These are phyloP conservation scores for Meteorus cinctellus DNA, from an alignment of 2,888 invertebrate species.

Conservation along the genomic window DNA sequence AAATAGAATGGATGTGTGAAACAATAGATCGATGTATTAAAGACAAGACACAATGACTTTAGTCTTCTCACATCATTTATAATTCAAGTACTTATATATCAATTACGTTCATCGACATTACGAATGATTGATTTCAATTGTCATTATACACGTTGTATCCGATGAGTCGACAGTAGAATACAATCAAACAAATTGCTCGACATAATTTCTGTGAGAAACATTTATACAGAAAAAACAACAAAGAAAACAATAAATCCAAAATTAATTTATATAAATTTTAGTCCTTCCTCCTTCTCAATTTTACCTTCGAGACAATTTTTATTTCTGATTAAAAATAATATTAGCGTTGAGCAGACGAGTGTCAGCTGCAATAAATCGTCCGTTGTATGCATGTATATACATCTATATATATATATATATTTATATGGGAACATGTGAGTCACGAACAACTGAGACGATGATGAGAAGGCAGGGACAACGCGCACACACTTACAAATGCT, in stretches of 20 bases:
- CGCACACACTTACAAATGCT: no score
- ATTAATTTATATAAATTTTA: neutral
- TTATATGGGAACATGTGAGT: constrained; percentile 3
- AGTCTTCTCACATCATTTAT: neutral
- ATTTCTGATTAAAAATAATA: neutral
- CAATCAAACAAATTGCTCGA: no score
- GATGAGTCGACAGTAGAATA: no score
- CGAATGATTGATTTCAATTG: neutral
- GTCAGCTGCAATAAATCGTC: neutral
- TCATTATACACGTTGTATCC: neutral
- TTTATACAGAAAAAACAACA: no score
- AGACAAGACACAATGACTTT: no score
- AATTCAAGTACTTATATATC: neutral
- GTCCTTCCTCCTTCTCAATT: neutral
- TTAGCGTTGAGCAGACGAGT: neutral
- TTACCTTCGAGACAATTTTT: neutral
- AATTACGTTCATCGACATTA: constrained; percentile 3
- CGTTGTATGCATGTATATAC: neutral
- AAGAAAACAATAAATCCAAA: neutral
- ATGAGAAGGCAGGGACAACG: neutral
- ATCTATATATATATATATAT: no score
- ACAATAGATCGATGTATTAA: no score
- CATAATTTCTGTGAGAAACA: no score
- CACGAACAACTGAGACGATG: neutral
- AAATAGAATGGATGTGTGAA: no score